Evolutionary conservation across 2,113 vertebrate species (phyloP).

Genomic region (Nothocercus nigrocapillus): DNA sequence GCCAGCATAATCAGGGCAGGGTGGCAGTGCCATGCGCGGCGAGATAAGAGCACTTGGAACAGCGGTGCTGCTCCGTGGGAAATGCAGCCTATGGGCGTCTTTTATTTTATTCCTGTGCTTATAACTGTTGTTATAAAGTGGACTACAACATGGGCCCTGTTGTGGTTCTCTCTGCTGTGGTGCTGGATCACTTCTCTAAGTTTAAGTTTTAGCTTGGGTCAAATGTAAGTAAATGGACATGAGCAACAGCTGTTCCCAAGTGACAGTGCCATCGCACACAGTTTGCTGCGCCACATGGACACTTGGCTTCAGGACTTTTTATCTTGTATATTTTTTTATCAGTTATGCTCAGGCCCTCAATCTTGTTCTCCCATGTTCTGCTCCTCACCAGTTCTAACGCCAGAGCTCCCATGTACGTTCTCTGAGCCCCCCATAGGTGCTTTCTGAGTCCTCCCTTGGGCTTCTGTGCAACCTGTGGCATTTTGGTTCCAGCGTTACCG

Average conservation of each 20-base stretch:
- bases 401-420: accelerated
- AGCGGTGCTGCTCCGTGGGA: neutral
- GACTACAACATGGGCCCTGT: neutral
- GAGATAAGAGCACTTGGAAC: neutral
- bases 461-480: neutral
- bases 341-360: neutral
- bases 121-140: neutral
- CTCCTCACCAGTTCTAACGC: neutral
- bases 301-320: neutral
- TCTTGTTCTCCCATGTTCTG: neutral
- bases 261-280: neutral
- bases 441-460: neutral
- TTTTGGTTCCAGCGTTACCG: neutral
- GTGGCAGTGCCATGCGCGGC: neutral
- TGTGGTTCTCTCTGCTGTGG: neutral
- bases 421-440: neutral
- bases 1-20: neutral
- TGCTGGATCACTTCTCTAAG: neutral
- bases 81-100: neutral
- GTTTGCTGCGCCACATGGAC: neutral
- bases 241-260: neutral
- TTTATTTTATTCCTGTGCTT: neutral
- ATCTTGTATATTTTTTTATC: neutral
- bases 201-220: neutral
- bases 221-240: neutral